Base-by-base conservation (phyloP, 2,888 invertebrate species). In the Caradrina clavipalpis region DNA sequence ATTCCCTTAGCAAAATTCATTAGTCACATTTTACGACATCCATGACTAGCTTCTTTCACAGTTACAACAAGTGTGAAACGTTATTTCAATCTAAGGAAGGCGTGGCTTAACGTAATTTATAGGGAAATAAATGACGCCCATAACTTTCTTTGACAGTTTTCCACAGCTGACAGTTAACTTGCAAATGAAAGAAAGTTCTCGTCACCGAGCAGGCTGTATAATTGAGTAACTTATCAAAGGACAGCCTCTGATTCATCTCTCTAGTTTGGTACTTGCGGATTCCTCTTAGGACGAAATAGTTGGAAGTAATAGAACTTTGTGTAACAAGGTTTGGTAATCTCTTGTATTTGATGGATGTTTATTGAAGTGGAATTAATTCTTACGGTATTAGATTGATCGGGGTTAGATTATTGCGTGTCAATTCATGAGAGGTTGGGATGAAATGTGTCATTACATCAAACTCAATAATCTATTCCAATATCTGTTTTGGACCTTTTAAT, bases 131-230 rank as follows among this genome's bases (percentile, higher is more conserved):
- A 62, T 64, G 54, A 59, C 51, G 61, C 21, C 35, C 51, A 69
- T 62, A 75, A 75, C 81, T 82, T 81, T 83, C 75, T 64, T 72
- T 50, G 17, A 55, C 26, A n/a, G n/a, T n/a, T n/a, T 73, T 53
- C 60, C 39, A 31, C 68, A 68, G 67, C 69, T 74, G 77, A 66
- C 42, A 42, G 66, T 73, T 69, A 69, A 81, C 64, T 82, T 81
- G 84, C 69, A 78, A 83, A 81, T 81, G 71, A 76, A 74, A 68
- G 77, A 77, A 83, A 76, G 69, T 82, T 69, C 72, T 50, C 49
- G 62, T 68, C 65, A 67, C 60, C 50, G 6, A 59, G 55, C 49
- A 22, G 72, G 45, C 51, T 75, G 81, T 77, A 65, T 83, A 72
- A 78, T 81, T 76, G 54, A 73, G 56, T 69, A 72, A 81, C 63